A percentile compares a stretch with the other conserved stretches of the same genome.
Conservation (phyloP, 2,888 invertebrate species). For the Gymnoscelis rufifasciata region DNA sequence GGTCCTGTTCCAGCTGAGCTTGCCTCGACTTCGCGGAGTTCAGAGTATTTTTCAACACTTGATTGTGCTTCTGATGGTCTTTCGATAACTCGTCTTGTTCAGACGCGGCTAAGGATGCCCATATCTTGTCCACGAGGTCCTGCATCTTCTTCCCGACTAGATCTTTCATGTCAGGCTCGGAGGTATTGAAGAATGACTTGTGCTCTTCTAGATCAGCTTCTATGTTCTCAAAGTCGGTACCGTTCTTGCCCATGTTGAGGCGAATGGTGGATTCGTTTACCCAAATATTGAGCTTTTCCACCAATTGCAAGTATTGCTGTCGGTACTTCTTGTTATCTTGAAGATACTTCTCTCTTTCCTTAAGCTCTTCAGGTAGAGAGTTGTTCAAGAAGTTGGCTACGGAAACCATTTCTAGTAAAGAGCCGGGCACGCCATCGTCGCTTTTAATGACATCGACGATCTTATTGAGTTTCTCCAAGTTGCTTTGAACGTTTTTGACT, state of each 20-base stretch:
- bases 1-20: conserved; percentile 88
- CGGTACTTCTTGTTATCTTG: conserved; percentile 87
- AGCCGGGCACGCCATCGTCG: conserved; percentile 88
- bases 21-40: conserved; percentile 90
- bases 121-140: conserved; percentile 91
- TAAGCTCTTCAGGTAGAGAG: conserved; percentile 88
- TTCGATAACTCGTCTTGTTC: conserved; percentile 91
- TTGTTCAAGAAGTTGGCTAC: conserved; percentile 88
- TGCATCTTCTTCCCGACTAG: conserved; percentile 90
- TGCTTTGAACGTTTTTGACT: conserved; percentile 82
- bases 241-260: conserved; percentile 87
- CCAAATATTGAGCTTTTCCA: conserved; percentile 89
- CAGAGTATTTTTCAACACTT: conserved; percentile 88
- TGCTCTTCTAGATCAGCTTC: conserved; percentile 90
- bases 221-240: conserved; percentile 93
- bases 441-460: conserved; percentile 85
- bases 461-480: conserved; percentile 83
- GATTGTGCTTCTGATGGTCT: conserved; percentile 89
- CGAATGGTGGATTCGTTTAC: conserved; percentile 89
- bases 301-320: conserved; percentile 86
- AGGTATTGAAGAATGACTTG: conserved; percentile 88
- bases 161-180: conserved; percentile 87
- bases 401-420: conserved; percentile 89
- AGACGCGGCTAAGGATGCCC: conserved; percentile 88
- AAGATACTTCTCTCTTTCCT: conserved; percentile 89